Base-by-base conservation (phyloP, 2,888 invertebrate genomes). In the Hermaeophaga mercurialis region DNA sequence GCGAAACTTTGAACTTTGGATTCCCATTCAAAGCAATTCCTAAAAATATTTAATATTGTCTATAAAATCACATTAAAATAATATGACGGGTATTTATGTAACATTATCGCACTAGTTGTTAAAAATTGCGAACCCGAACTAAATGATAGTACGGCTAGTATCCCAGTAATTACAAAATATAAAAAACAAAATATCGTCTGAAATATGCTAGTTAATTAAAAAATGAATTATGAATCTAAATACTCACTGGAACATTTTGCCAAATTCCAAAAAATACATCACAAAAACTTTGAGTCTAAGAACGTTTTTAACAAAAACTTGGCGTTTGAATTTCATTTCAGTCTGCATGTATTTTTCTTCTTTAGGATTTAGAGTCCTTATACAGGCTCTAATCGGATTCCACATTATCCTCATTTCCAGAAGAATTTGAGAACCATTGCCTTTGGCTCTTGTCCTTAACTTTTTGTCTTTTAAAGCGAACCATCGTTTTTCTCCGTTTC, bases 21-120 rank as follows among this genome's bases (percentile, higher is more conserved):
- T 73, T 98, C 96, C 98, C 98, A 99, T 78, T 96, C 93, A 74
- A 96, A 95, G 76, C 96, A 96, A 76, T 94, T 94, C 81, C 93
- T 93, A 62, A 44, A 56, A 54, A 28, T 39, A 3, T 11, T 12
- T 22, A n/a, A n/a, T n/a, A n/a, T n/a, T n/a, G n/a, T n/a, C n/a
- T n/a, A n/a, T n/a, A n/a, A n/a, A n/a, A n/a, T n/a, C n/a, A n/a
- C n/a, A n/a, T n/a, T n/a, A n/a, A n/a, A n/a, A n/a, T n/a, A n/a
- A n/a, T n/a, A n/a, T n/a, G n/a, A n/a, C n/a, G n/a, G n/a, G n/a
- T n/a, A n/a, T n/a, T n/a, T n/a, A n/a, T n/a, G n/a, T n/a, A n/a
- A n/a, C n/a, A n/a, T n/a, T n/a, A n/a, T n/a, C n/a, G n/a, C n/a
- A n/a, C n/a, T n/a, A n/a, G n/a, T n/a, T n/a, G n/a, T n/a, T n/a